Base-by-base conservation (phyloP, 2,888 invertebrate species). In the Horisme vitalbata region DNA sequence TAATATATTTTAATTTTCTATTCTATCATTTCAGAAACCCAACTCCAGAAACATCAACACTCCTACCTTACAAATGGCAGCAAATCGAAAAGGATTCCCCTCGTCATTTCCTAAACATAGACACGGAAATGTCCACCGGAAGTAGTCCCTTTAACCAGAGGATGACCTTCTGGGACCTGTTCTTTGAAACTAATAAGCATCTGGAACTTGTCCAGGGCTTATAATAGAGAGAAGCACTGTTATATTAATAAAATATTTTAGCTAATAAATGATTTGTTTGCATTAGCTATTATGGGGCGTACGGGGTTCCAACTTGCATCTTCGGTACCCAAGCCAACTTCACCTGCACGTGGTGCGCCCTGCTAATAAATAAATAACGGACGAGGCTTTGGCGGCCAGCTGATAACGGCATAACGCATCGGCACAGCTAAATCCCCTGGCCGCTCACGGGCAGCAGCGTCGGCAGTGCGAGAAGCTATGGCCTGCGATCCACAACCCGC, bases 51-150 rank as follows among this genome's bases (percentile, higher is more conserved):
- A 52, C 41, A 0, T 55, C 72, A 0, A 63, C 72, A 0, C 55
- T 79, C 0, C 36, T 80, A 2, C 72, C 74, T n/a, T 55, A 71
- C 4, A 65, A 63, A 45, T 84, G 83, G 83, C 32, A 50, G 2
- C 71, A 75, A 0, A 60, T 72, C 1, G 71, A 64, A 1, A 55
- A 54, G 5, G 55, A 60, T 0, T 55, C 56, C 1, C 41, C 45
- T 0, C 39, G 63, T 24, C 41, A 70, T 26, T 77, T 67, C 28
- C 28, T 79, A 10, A 50, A 68, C 12, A 72, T 79, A 5, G 53
- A 63, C 44, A 43, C 45, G 0, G 57, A 68, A 3, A 12, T 77
- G 3, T 20, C 39, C 0, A 8, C 66, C 0, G 46, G 48, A 2
- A 51, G 45, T 2, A 60, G 73, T 13, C 75, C 75, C 0, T 65